Conservation (phyloP, 1,140 invertebrate species). For the Tetramorium alpestre region DNA sequence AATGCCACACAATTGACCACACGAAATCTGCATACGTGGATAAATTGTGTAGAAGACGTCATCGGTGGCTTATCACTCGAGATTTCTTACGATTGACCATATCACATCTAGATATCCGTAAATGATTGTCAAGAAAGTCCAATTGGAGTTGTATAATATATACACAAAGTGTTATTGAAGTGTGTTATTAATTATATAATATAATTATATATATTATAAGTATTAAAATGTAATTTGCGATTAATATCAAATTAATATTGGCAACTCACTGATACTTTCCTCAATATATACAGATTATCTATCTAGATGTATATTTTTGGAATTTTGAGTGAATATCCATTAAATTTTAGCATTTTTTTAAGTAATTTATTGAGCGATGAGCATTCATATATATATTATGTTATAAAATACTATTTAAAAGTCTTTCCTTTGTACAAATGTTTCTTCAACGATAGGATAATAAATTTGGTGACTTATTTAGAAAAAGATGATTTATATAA, state of each 20-base stretch:
- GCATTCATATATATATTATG: neutral
- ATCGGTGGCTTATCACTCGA: neutral
- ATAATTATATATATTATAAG: too few relatives aligned
- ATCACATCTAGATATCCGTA: neutral
- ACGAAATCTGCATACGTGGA: neutral
- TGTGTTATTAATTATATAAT: too few relatives aligned
- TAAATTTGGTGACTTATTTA: neutral
- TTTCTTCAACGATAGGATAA: neutral
- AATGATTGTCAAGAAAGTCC: neutral
- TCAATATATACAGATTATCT: too few relatives aligned
- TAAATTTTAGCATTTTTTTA: neutral
- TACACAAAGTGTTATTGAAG: too few relatives aligned
- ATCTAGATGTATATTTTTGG: too few relatives aligned
- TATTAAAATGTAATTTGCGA: too few relatives aligned
- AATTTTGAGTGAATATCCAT: neutral
- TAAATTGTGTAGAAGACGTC: too few relatives aligned
- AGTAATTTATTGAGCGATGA: constrained; percentile 26
- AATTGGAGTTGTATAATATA: too few relatives aligned
- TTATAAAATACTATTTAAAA: constrained; percentile 4
- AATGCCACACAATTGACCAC: neutral
- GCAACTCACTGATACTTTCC: too few relatives aligned
- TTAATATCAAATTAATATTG: too few relatives aligned
- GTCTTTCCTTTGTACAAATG: neutral
- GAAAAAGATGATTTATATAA: constrained; percentile 10
- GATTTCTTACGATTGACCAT: neutral